A percentile compares a stretch with the other conserved stretches of the same genome.
Evolutionary conservation across 1,140 invertebrate genomes (phyloP).

Genomic region (Hirudo medicinalis): DNA sequence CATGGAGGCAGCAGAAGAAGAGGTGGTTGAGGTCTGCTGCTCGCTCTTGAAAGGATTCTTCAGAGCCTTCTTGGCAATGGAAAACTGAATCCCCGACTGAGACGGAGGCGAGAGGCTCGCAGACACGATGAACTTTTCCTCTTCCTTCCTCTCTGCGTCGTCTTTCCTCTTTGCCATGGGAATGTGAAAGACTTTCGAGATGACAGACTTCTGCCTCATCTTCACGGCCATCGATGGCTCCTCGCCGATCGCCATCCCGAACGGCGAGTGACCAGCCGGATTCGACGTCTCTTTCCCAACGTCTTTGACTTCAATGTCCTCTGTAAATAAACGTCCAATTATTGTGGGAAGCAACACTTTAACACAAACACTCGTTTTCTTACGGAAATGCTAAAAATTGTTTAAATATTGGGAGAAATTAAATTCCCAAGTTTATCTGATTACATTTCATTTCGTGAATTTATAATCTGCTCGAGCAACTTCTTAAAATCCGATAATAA

Average conservation of each 20-base stretch:
- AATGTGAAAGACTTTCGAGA: slow-evolving; percentile 4
- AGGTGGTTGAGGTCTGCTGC: not conserved
- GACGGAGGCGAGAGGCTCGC: not conserved
- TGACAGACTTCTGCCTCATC: slow-evolving; percentile 5
- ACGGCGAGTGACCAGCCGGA: not conserved
- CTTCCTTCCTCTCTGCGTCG: not conserved
- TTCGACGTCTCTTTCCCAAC: not conserved
- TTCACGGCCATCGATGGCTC: not conserved
- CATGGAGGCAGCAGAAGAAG: not conserved
- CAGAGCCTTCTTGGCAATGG: not conserved
- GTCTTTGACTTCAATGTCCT: slow-evolving; percentile 7
- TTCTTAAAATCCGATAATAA: too few relatives aligned
- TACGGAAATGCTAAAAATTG: too few relatives aligned
- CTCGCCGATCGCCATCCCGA: not conserved
- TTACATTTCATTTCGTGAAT: too few relatives aligned
- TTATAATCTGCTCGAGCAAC: too few relatives aligned
- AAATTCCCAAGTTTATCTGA: too few relatives aligned
- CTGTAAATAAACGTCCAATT: not conserved
- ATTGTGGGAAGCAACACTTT: too few relatives aligned
- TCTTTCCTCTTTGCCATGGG: not conserved
- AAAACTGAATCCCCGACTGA: not conserved
- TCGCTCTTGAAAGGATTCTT: slow-evolving; percentile 1
- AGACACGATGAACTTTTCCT: not conserved
- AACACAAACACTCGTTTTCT: too few relatives aligned
- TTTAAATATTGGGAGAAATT: too few relatives aligned